Evolutionary conservation across 2,888 invertebrate species (phyloP).

Genomic region (Tipula vernalis): DNA sequence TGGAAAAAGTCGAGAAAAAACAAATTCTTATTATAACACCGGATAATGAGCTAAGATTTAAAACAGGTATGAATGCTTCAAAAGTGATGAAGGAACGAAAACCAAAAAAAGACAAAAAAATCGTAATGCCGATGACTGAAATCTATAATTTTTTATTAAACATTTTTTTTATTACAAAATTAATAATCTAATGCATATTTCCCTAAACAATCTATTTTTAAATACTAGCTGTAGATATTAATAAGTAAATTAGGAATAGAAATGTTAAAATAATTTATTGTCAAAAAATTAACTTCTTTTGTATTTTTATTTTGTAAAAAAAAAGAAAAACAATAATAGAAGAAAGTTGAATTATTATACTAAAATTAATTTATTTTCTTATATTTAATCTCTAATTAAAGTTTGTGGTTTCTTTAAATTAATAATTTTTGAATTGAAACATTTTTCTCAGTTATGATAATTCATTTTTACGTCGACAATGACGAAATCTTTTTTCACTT

Average conservation of each 20-base stretch:
- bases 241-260: background rate
- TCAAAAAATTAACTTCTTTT: background rate
- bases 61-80: background rate
- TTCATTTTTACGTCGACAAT: background rate
- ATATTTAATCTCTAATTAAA: background rate
- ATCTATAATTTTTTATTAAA: background rate
- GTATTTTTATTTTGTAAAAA: background rate
- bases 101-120: background rate
- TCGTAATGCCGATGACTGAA: background rate
- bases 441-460: background rate
- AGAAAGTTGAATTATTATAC: background rate
- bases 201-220: background rate
- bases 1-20: background rate
- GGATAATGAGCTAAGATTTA: conserved; percentile 5
- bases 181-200: background rate
- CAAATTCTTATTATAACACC: background rate
- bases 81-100: background rate
- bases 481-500: background rate
- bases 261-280: background rate
- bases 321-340: background rate
- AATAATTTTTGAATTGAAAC: background rate
- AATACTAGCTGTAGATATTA: background rate
- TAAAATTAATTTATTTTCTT: background rate
- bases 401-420: background rate
- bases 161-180: background rate